A percentile compares a stretch with the other conserved stretches of the same genome.
phyloP scores from a whole-genome alignment of 2,888 invertebrate species.

The Xestobium rufovillosum region DNA sequence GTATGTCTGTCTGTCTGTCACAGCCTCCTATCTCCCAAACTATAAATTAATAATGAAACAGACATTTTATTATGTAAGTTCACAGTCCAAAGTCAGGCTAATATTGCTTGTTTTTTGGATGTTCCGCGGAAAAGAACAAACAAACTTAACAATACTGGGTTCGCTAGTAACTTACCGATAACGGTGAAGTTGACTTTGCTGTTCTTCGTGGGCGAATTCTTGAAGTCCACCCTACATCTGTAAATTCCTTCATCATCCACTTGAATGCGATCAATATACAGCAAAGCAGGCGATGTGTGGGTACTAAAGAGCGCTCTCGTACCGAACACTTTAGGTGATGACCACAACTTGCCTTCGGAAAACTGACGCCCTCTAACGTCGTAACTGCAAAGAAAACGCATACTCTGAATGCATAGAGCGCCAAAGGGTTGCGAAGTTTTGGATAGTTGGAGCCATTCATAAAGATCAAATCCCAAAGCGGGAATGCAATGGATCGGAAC shows the following conservation, averaged over 20 bases:
- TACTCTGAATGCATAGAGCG: background rate
- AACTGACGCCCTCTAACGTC: constrained; percentile 51
- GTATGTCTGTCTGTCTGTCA: too few relatives aligned
- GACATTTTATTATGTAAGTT: too few relatives aligned
- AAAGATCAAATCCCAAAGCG: constrained; percentile 17
- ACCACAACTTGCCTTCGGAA: constrained; percentile 52
- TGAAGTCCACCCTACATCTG: constrained; percentile 67
- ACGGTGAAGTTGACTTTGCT: constrained; percentile 68
- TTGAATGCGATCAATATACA: constrained; percentile 51
- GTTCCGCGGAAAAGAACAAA: too few relatives aligned
- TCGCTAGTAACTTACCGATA: constrained; percentile 53
- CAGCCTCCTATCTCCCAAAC: too few relatives aligned
- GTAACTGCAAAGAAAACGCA: constrained; percentile 46
- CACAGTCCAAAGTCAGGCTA: too few relatives aligned
- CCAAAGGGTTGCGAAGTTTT: background rate
- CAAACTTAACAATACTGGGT: background rate
- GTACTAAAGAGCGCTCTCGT: constrained; percentile 51
- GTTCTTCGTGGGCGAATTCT: constrained; percentile 65
- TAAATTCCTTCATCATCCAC: constrained; percentile 61
- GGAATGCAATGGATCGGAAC: constrained; percentile 19
- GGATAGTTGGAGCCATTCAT: constrained; percentile 10
- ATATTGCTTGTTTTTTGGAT: too few relatives aligned
- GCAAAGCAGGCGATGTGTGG: constrained; percentile 50
- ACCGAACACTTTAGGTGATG: constrained; percentile 50
- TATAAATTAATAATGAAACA: too few relatives aligned